Evolutionary conservation across 2,797 vertebrate species (phyloP), one percentile per base, ranked within the genome.

Genomic region (Thamnophis elegans): DNA sequence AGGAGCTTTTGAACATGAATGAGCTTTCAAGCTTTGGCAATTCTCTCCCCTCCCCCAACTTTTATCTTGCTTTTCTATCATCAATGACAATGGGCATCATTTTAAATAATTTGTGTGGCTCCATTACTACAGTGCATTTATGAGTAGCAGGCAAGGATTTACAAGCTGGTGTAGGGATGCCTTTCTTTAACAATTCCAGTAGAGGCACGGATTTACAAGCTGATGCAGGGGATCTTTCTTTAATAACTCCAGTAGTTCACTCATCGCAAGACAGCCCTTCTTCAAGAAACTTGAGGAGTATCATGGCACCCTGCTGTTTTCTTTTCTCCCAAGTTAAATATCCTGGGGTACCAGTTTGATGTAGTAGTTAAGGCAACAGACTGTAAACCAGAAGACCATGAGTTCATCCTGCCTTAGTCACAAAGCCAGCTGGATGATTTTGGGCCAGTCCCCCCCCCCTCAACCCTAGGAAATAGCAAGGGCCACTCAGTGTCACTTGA

Each of bases 11-110:
- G 92, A 56, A 96, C 91, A n/a, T 68, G 10, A 73, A 47, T 88
- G 93, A 18, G 42, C 91, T 92, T 94, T 93, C 91, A 92, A 53
- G 88, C 93, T 93, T 87, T 68, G 94, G 92, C 89, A 20, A 18
- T 91, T 14, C 73, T 91, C 59, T 65, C 11, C 91, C 1, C 3
- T 94, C 10, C 18, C 16, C 7, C 7, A 12, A 3, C 42, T 8
- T 85, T 51, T 54, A 20, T 90, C 51, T 60, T 42, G 90, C 56
- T 92, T 90, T 86, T 78, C 59, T n/a, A 89, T 86, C 89, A 26
- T 90, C 47, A 93, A 87, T 86, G 85, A 91, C 90, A 51, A 82
- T 93, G 92, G 73, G 32, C 53, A 96, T 93, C 22, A 82, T 47
- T 47, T 82, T 47, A 22, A 82, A 82, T 82, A 25, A 82, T 25